A percentile compares a stretch with the other conserved stretches of the same genome.
These are phyloP conservation scores for Halcyon malimbica DNA, from an alignment of 2,113 vertebrate species.

Conservation along the genomic window DNA sequence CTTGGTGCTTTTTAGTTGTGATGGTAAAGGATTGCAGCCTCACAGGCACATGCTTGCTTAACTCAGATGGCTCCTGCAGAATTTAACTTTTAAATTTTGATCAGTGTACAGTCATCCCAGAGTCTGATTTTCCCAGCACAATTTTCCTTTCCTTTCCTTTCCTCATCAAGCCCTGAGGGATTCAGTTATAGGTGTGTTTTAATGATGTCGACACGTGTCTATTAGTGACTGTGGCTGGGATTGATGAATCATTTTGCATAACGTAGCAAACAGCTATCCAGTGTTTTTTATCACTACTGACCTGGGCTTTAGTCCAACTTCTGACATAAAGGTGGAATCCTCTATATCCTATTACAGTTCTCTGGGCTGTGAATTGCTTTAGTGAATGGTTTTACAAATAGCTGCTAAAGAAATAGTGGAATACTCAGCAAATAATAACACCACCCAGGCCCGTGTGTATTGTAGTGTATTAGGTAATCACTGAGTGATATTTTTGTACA, in stretches of 20 bases:
- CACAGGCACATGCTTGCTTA: not conserved
- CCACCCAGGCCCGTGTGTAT: not conserved
- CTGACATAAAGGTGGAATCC: slow-evolving; percentile 9
- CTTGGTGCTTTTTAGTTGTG: not conserved
- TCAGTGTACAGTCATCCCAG: not conserved
- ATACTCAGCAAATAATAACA: not conserved
- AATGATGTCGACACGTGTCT: slow-evolving; percentile 10
- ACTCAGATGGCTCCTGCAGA: not conserved
- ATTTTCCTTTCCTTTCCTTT: slow-evolving; percentile 23
- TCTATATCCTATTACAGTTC: not conserved
- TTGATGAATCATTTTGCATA: slow-evolving; percentile 40
- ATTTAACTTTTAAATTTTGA: not conserved
- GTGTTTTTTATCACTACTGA: slow-evolving; percentile 13
- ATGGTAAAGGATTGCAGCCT: not conserved
- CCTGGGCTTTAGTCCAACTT: not conserved
- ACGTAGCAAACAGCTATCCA: not conserved
- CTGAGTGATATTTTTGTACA: not conserved
- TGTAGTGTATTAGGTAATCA: not conserved
- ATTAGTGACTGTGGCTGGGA: slow-evolving; percentile 4
- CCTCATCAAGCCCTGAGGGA: not conserved
- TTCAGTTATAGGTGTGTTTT: slow-evolving; percentile 16
- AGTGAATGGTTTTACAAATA: not conserved
- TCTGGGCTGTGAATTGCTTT: not conserved
- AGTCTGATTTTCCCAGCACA: not conserved
- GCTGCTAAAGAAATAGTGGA: not conserved